These are phyloP conservation scores for Mactromeris polynyma DNA, from an alignment of 2,888 invertebrate genomes.

Conservation along the genomic window DNA sequence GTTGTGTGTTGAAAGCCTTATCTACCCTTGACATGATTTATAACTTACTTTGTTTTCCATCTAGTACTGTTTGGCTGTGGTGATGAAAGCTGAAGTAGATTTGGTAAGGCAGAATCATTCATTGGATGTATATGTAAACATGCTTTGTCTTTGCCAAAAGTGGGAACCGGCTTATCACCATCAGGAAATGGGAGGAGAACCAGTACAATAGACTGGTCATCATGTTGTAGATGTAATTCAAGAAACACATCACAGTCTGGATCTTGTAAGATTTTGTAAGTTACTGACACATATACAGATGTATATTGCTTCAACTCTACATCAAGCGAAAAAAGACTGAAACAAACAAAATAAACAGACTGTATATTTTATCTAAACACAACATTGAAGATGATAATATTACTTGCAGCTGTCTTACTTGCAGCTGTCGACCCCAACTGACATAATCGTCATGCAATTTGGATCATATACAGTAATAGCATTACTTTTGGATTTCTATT, in stretches of 20 bases:
- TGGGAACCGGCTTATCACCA: constrained; percentile 61
- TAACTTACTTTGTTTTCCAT: constrained; percentile 68
- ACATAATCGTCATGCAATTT: too few species aligned
- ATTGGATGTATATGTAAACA: constrained; percentile 58
- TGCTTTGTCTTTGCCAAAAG: constrained; percentile 56
- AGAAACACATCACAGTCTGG: constrained; percentile 65
- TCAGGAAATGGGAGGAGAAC: constrained; percentile 63
- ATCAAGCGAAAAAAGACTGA: constrained; percentile 64
- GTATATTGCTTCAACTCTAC: constrained; percentile 62
- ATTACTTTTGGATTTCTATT: too few species aligned
- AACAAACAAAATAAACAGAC: constrained; percentile 21
- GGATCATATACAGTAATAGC: too few species aligned
- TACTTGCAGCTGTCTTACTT: too few species aligned
- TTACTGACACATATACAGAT: constrained; percentile 63
- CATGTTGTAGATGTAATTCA: constrained; percentile 60
- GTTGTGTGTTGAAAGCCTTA: too few species aligned
- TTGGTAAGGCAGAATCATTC: constrained; percentile 49
- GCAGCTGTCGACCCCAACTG: too few species aligned
- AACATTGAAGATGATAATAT: too few species aligned
- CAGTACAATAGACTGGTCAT: constrained; percentile 66
- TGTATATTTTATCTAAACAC: too few species aligned
- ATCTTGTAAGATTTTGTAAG: constrained; percentile 66
- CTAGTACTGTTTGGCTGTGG: constrained; percentile 46
- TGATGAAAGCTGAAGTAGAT: constrained; percentile 34
- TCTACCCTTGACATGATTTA: neutral